Evolutionary conservation across 1,140 invertebrate species (phyloP), one percentile per base, ranked within the genome.

Genomic region (Drosophila chauvacae): DNA sequence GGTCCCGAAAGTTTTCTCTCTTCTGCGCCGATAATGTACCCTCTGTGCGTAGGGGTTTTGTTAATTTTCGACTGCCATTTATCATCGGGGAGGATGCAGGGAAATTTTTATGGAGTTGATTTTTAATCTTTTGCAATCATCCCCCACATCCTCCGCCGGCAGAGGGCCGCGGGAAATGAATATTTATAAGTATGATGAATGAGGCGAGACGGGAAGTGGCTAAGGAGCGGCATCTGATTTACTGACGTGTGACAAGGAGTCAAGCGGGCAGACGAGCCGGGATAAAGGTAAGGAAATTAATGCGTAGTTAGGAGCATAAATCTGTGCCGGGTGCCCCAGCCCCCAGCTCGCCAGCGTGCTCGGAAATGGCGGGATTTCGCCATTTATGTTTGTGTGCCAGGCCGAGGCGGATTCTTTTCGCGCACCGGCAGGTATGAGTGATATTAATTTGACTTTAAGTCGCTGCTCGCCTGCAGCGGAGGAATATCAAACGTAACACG

Each of bases 121-220:
- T 91, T 91, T 91, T 91, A 91, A 91, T 91, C 91, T 91, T 90
- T 81, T 48, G 86, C 83, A 88, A 91, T 91, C 86, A 80, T 73
- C 82, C 80, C 61, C 70, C 47, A 14, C 20, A n/a, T n/a, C n/a
- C 33, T 35, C 35, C 26, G 33, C 45, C 13, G 41, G 37, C 70
- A 41, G 23, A 35, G 28, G 39, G 65, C 55, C 55, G 41, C 14
- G 79, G 85, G 83, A 91, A 91, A 91, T 91, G 86, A 91, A 91
- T 91, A 91, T 91, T 91, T 90, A 91, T 91, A 91, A 91, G 90
- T 85, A 88, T 87, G 90, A 91, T 91, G 84, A 90, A 91, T 91
- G 86, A 85, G 78, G 56, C 75, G 71, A 63, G 77, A 66, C 69
- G 82, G 81, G 56, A 72, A 80, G 59, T 48, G 47, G 39, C 60